Evolutionary conservation across 2,113 vertebrate genomes (phyloP).

Genomic region (Brachyistius frenatus): DNA sequence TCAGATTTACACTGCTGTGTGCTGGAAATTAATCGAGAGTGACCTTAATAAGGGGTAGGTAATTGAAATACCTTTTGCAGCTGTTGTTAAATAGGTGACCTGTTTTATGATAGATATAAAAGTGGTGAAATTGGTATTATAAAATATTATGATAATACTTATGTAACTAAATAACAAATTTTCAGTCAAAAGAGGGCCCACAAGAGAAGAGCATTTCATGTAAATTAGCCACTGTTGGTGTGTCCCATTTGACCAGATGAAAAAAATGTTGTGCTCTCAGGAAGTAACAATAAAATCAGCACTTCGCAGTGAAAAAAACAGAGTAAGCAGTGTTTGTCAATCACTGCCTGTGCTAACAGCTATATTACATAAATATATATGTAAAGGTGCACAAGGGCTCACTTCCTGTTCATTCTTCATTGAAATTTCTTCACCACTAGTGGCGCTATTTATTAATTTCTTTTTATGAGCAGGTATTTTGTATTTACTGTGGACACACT

Average conservation of each 20-base stretch:
- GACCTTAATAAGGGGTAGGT: slow-evolving; percentile 21
- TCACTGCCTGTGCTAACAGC: too few relatives aligned
- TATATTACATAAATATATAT: too few relatives aligned
- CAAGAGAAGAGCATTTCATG: not conserved
- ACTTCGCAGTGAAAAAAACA: not conserved
- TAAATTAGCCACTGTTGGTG: not conserved
- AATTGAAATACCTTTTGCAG: slow-evolving; percentile 14
- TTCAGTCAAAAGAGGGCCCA: not conserved
- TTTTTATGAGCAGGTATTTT: too few relatives aligned
- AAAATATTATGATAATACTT: not conserved
- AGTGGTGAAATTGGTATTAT: not conserved
- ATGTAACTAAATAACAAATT: not conserved
- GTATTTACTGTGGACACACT: too few relatives aligned
- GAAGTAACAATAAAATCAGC: not conserved
- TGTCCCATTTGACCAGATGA: not conserved
- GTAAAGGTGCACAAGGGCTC: too few relatives aligned
- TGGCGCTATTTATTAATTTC: too few relatives aligned
- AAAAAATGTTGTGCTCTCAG: not conserved
- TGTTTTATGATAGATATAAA: slow-evolving; percentile 7
- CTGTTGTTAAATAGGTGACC: not conserved
- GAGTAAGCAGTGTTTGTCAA: not conserved
- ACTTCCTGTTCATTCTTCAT: too few relatives aligned
- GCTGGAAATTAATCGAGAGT: slow-evolving; percentile 22
- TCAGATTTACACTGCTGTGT: slow-evolving; percentile 41
- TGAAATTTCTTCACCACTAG: too few relatives aligned